Conservation (phyloP, 2,113 vertebrate species). For the Saiga tatarica region DNA sequence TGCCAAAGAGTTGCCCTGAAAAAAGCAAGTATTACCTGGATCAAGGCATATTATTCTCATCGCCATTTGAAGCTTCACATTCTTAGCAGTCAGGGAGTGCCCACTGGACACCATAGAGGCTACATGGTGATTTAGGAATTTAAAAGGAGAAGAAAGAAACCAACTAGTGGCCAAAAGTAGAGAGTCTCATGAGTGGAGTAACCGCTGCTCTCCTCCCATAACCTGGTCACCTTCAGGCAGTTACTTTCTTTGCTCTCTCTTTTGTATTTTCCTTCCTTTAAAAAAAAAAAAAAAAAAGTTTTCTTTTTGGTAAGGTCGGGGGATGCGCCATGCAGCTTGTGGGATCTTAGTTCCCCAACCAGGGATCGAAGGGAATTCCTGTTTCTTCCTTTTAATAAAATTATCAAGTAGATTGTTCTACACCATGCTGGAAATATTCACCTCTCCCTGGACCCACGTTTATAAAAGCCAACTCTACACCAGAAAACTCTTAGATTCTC, state of each 20-base stretch:
- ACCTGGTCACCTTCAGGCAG: not conserved
- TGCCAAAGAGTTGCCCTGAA: constrained; percentile 59
- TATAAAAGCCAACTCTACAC: not conserved
- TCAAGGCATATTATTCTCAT: not conserved
- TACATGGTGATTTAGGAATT: not conserved
- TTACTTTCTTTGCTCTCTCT: not conserved
- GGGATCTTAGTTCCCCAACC: not conserved
- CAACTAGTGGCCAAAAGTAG: not conserved
- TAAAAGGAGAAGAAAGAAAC: not conserved
- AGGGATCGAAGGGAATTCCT: not conserved
- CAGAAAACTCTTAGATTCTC: not conserved
- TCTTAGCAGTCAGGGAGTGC: not conserved
- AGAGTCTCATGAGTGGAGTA: not conserved
- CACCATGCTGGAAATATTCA: not conserved
- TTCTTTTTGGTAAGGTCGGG: not conserved
- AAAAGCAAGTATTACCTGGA: not conserved
- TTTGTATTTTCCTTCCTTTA: not conserved
- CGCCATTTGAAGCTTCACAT: not conserved
- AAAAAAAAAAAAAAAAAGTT: too few species aligned
- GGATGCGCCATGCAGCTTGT: not conserved
- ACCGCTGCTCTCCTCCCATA: not conserved
- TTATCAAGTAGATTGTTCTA: not conserved
- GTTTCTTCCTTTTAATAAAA: not conserved
- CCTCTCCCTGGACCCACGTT: not conserved
- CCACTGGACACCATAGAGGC: not conserved